These are phyloP conservation scores for Nomada hirtipes DNA, from an alignment of 2,888 invertebrate species.

Conservation along the genomic window DNA sequence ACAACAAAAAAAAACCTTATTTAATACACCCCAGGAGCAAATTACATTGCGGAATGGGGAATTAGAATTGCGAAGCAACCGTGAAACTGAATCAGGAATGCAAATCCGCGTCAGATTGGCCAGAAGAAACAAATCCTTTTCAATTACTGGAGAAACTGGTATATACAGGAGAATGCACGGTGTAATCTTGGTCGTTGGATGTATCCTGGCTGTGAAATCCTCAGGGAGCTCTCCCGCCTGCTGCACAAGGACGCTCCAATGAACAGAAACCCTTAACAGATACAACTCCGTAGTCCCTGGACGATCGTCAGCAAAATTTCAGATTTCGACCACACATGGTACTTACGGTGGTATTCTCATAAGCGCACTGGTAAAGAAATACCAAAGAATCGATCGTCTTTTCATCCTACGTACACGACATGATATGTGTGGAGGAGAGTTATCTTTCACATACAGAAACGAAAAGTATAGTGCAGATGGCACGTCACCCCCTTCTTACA, in stretches of 20 bases:
- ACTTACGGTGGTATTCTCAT: constrained; percentile 46
- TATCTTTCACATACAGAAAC: background rate
- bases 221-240: constrained; percentile 77
- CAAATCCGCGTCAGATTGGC: constrained; percentile 17
- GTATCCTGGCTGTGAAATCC: constrained; percentile 75
- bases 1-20: background rate
- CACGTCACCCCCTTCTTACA: background rate
- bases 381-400: constrained; percentile 20
- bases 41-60: no score
- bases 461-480: background rate
- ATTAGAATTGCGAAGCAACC: background rate
- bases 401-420: background rate
- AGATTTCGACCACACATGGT: constrained; percentile 79
- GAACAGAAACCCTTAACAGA: constrained; percentile 80
- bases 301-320: constrained; percentile 83
- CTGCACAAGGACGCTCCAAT: constrained; percentile 77
- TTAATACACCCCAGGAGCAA: background rate
- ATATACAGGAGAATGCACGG: constrained; percentile 66
- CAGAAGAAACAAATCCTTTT: constrained; percentile 77
- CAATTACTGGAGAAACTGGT: constrained; percentile 76
- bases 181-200: constrained; percentile 77
- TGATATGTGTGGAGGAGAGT: background rate
- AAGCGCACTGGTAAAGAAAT: constrained; percentile 5
- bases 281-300: constrained; percentile 76
- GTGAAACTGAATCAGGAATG: constrained; percentile 9